Conservation (phyloP, 2,113 vertebrate species). For the Triplophysa siluroides region DNA sequence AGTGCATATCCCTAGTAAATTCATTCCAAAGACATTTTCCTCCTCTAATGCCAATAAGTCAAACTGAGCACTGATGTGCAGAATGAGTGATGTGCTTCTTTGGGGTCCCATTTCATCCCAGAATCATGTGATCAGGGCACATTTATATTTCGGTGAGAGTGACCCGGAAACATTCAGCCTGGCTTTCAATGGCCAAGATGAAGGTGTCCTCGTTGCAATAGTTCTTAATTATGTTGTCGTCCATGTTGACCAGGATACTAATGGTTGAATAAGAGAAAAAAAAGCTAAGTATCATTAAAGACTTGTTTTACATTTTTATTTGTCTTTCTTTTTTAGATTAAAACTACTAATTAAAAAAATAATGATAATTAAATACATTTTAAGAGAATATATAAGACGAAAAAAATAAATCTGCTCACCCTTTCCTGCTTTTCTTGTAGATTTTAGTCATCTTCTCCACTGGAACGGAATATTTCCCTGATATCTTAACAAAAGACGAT, state of each 20-base stretch:
- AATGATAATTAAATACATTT: not conserved
- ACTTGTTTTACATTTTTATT: not conserved
- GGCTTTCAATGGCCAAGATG: slow-evolving; percentile 89
- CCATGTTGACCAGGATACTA: slow-evolving; percentile 98
- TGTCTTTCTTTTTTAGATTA: no score
- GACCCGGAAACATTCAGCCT: slow-evolving; percentile 88
- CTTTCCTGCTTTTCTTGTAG: slow-evolving; percentile 99
- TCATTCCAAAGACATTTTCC: not conserved
- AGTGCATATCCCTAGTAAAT: slow-evolving; percentile 7
- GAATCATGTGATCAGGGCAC: not conserved
- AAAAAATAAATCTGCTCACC: slow-evolving; percentile 75
- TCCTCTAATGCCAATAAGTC: not conserved
- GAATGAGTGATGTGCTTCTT: not conserved
- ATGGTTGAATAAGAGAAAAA: slow-evolving; percentile 38
- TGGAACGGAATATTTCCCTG: slow-evolving; percentile 90
- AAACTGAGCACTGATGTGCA: not conserved
- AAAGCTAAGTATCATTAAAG: not conserved
- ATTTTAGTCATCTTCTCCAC: slow-evolving; percentile 91
- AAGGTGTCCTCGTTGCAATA: slow-evolving; percentile 98
- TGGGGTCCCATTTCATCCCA: not conserved
- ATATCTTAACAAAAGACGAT: slow-evolving; percentile 77
- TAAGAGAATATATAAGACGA: not conserved
- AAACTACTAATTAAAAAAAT: no score
- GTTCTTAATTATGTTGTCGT: slow-evolving; percentile 97
- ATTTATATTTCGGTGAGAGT: slow-evolving; percentile 87